Percentiles rank a stretch among this genome's conserved stretches.
Conservation (phyloP, 1,140 invertebrate species). For the Drosophila bipectinata region DNA sequence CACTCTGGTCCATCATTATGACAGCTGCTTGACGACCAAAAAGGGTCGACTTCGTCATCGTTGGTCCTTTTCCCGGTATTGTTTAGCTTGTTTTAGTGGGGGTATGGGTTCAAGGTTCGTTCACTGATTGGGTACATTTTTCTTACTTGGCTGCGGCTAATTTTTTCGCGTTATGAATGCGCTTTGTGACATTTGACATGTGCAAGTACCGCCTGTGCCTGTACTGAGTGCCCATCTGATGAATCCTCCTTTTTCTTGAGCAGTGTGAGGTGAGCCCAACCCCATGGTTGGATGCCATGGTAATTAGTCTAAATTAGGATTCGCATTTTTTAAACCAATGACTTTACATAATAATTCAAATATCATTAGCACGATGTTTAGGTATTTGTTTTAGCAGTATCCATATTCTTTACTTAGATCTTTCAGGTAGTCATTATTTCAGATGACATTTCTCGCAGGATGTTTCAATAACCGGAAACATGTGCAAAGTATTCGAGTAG, state of each 20-base stretch:
- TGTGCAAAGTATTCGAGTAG: conserved; percentile 3
- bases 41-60: conserved; percentile 38
- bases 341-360: conserved; percentile 50
- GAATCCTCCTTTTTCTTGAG: conserved; percentile 10
- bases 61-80: conserved; percentile 17
- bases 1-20: conserved; percentile 80
- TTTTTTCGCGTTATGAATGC: conserved; percentile 69
- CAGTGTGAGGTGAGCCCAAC: background rate
- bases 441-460: background rate
- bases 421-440: background rate
- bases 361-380: too few species aligned
- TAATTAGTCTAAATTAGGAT: conserved; percentile 40
- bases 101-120: conserved; percentile 10
- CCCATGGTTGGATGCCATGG: conserved; percentile 60
- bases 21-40: conserved; percentile 78
- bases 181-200: conserved; percentile 76
- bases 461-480: conserved; percentile 8
- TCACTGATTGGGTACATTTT: conserved; percentile 72
- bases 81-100: conserved; percentile 11
- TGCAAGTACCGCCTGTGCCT: conserved; percentile 31
- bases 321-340: background rate
- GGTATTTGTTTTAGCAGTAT: background rate
- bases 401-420: background rate
- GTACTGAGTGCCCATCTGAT: conserved; percentile 50
- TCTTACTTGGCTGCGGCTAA: conserved; percentile 57